Percentiles rank a stretch among this genome's conserved stretches.
These are phyloP conservation scores for Siniperca scherzeri DNA, from an alignment of 2,797 vertebrate species.

Conservation along the genomic window DNA sequence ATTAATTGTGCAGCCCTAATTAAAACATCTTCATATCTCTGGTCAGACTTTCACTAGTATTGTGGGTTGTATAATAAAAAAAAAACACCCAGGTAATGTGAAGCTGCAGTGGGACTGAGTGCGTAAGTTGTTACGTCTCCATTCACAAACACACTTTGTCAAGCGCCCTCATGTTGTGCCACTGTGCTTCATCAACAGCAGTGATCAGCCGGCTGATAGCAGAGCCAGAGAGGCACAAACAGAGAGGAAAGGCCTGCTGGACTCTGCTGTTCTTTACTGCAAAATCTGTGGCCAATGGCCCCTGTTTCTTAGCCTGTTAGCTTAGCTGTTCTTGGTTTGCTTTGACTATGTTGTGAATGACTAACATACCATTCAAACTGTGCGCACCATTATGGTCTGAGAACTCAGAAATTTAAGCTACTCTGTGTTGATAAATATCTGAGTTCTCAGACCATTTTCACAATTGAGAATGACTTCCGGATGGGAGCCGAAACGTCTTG, in stretches of 20 bases:
- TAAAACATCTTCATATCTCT: background rate
- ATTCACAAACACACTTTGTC: slow-evolving; percentile 25
- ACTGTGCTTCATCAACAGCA: slow-evolving; percentile 40
- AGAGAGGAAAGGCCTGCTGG: background rate
- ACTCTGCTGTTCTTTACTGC: background rate
- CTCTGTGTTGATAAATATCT: too few relatives aligned
- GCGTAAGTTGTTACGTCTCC: background rate
- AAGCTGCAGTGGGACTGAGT: background rate
- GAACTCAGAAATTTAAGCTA: too few relatives aligned
- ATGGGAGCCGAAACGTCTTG: too few relatives aligned
- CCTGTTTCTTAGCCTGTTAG: too few relatives aligned
- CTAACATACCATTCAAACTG: too few relatives aligned
- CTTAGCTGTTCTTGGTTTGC: too few relatives aligned
- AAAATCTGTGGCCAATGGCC: background rate
- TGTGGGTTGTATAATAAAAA: background rate
- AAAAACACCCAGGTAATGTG: background rate
- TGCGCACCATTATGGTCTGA: too few relatives aligned
- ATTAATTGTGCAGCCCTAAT: too few relatives aligned
- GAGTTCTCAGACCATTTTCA: too few relatives aligned
- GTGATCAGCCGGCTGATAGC: slow-evolving; percentile 51
- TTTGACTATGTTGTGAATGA: too few relatives aligned
- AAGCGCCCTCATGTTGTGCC: slow-evolving; percentile 57
- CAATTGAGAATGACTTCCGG: too few relatives aligned
- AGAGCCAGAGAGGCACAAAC: slow-evolving; percentile 13
- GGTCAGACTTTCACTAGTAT: background rate